Base-by-base conservation (phyloP, 2,113 vertebrate species). In the Oryzias melastigma region DNA sequence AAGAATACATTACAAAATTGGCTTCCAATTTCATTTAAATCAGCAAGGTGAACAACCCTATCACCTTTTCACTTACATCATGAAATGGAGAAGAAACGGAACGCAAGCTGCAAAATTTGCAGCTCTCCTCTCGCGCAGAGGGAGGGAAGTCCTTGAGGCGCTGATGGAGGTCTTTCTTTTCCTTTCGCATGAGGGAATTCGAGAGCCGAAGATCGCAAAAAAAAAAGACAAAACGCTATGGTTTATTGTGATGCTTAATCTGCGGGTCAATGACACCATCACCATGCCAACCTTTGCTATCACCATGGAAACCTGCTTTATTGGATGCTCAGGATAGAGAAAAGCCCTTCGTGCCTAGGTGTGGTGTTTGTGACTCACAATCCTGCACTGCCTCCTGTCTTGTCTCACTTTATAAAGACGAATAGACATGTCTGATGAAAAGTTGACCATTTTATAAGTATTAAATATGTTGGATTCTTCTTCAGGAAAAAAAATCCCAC, bases 191-290 rank as follows among this genome's bases (percentile, higher is more conserved):
- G 73, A 87, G 65, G 68, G 60, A 18, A 16, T 47, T 42, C 58
- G 29, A 66, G 47, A 73, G 60, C 16, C 13, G 50, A 44, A 20
- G 19, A 52, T 52, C 19, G 29, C 12, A 16, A 4, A 16, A 18
- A 4, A 35, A 3, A 0, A 44, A 61, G 7, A 49, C 59, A 73
- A 55, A 24, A 60, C 54, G 74, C 74, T 65, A 53, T 47, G 71
- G 68, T 75, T 84, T 79, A 85, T 90, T 88, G 86, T 88, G 82
- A 85, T 84, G 80, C 80, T 79, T 88, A 88, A 85, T 90, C 85
- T 86, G 60, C 10, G 41, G 85, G 87, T 89, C 86, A 91, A 58
- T 84, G 86, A 89, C 85, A 85, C 85, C 53, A 77, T 87, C 86
- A 72, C 87, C 86, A 88, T 89, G 82, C 85, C 89, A 89, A 89